Percentiles rank a stretch among this genome's conserved stretches.
Conservation (phyloP, 2,888 invertebrate species). For the Seladonia tumulorum region DNA sequence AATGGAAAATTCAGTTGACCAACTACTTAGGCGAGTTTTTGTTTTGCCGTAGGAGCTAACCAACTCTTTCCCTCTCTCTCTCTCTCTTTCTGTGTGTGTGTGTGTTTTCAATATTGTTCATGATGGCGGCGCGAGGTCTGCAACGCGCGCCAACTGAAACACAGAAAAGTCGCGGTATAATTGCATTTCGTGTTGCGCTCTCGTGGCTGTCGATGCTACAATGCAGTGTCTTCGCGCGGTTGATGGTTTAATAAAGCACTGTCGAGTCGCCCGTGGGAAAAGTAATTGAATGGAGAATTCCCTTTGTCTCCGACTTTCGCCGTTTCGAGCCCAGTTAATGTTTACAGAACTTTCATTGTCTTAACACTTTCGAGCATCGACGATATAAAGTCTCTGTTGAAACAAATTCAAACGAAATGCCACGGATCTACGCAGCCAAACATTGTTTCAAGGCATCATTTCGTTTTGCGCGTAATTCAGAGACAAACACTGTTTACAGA, state of each 20-base stretch:
- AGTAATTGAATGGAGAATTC: constrained; percentile 2
- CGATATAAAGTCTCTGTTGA: too few relatives aligned
- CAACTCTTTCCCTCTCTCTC: background rate
- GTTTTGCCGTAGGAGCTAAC: background rate
- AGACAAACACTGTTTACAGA: background rate
- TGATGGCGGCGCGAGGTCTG: background rate
- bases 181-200: background rate
- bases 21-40: background rate
- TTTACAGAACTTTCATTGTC: background rate
- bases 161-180: background rate
- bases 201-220: background rate
- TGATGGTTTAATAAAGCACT: background rate
- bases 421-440: too few relatives aligned
- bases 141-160: background rate
- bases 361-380: background rate
- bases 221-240: background rate
- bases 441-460: background rate
- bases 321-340: background rate
- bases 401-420: too few relatives aligned
- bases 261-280: background rate
- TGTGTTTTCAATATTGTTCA: background rate
- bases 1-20: constrained; percentile 4
- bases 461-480: background rate
- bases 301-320: background rate
- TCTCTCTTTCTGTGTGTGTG: too few relatives aligned